Evolutionary conservation across 2,113 vertebrate genomes (phyloP), one percentile per base, ranked within the genome.

Genomic region (Redunca redunca): DNA sequence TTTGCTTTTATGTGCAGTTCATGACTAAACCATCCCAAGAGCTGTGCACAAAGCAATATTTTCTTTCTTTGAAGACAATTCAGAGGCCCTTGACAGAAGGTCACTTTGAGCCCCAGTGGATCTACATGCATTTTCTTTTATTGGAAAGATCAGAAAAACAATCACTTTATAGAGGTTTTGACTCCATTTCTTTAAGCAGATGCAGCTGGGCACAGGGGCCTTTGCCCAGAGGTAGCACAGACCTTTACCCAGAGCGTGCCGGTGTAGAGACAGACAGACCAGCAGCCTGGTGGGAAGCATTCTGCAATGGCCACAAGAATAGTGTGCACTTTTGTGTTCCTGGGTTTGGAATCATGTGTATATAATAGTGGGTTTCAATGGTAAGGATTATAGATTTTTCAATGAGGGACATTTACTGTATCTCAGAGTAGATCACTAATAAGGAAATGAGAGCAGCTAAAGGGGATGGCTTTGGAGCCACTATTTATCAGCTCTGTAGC

Each of bases 21-120:
- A 74, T 88, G 95, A 91, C 97, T 91, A 87, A 97, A 93, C 58
- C 46, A 67, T 86, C 87, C 93, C 50, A 57, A 94, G 85, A 94
- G 87, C 77, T 43, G 7, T 17, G 43, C 36, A 91, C 77, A 94
- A 85, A 36, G 78, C 60, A 57, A 8, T 88, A n/a, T 91, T 96
- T 96, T 87, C 67, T 62, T 77, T 81, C 88, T 97, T 83, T 95
- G 97, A 97, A 94, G 86, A 91, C 89, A 95, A 78, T 89, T 91
- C 71, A 25, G 90, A 97, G 92, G 91, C 43, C 33, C 62, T 82
- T 60, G 85, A 57, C 81, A 82, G 81, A 90, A 94, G 91, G 91
- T 88, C 91, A 94, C 92, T 62, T 50, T 74, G 92, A 97, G 55
- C 87, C 53, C 55, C n/a, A 28, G 17, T 19, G 60, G 58, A 36